phyloP scores from a whole-genome alignment of 2,113 vertebrate species.

The Strix uralensis region DNA sequence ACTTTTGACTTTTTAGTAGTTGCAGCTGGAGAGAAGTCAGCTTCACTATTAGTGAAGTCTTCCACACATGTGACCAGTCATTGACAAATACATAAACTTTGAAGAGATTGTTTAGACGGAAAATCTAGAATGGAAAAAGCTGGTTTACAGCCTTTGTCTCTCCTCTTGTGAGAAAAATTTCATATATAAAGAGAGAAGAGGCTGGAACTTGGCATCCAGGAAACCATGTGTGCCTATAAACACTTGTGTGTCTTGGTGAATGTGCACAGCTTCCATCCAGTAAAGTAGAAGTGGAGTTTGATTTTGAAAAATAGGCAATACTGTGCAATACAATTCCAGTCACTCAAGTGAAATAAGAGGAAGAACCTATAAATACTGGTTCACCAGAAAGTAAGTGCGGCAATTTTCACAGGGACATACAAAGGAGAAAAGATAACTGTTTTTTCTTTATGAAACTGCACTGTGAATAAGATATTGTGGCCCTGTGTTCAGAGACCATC shows the following conservation, averaged over 20 bases:
- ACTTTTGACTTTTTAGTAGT: not conserved
- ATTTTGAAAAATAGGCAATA: not conserved
- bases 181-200: not conserved
- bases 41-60: not conserved
- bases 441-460: not conserved
- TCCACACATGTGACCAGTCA: not conserved
- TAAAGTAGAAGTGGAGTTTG: not conserved
- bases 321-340: not conserved
- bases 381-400: not conserved
- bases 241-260: not conserved
- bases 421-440: not conserved
- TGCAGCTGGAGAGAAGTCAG: not conserved
- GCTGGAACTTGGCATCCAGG: not conserved
- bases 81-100: not conserved
- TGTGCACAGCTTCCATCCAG: not conserved
- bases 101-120: not conserved
- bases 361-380: not conserved
- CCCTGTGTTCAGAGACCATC: not conserved
- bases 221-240: not conserved
- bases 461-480: not conserved
- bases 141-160: not conserved
- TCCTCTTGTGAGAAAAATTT: not conserved
- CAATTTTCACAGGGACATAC: not conserved
- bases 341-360: not conserved
- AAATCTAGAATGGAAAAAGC: not conserved